A percentile compares a stretch with the other conserved stretches of the same genome.
Evolutionary conservation across 2,113 vertebrate species (phyloP).

Genomic region (Rhinolophus ferrumequinum): DNA sequence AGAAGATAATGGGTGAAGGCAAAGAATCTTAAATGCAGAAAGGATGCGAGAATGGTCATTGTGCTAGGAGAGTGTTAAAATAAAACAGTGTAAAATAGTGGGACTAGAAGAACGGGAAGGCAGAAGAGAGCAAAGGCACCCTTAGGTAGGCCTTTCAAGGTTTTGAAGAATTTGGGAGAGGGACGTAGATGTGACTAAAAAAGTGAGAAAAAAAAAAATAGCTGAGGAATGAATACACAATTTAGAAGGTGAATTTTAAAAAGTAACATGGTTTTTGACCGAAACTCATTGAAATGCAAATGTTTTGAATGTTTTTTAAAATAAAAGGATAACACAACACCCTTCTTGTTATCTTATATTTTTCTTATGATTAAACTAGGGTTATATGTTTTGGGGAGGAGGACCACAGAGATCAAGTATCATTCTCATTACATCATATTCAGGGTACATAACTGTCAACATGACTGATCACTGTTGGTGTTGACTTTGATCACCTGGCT

Average conservation of each 20-base stretch:
- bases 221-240: not conserved
- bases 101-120: not conserved
- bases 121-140: not conserved
- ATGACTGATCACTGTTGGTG: not conserved
- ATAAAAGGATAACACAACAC: not conserved
- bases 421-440: not conserved
- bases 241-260: not conserved
- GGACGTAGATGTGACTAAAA: not conserved
- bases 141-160: not conserved
- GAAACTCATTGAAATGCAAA: constrained; percentile 19
- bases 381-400: not conserved
- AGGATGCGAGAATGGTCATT: not conserved
- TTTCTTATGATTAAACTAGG: not conserved
- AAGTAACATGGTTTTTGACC: not conserved
- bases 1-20: not conserved
- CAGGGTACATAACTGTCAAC: not conserved
- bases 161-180: not conserved
- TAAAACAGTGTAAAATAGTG: not conserved
- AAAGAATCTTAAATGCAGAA: not conserved
- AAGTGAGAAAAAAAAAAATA: constrained; percentile 52
- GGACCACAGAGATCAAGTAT: not conserved
- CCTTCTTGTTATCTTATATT: not conserved
- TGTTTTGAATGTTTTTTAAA: not conserved
- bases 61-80: not conserved
- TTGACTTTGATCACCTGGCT: not conserved